phyloP scores from a whole-genome alignment of 2,888 invertebrate species.

The Rapana venosa region DNA sequence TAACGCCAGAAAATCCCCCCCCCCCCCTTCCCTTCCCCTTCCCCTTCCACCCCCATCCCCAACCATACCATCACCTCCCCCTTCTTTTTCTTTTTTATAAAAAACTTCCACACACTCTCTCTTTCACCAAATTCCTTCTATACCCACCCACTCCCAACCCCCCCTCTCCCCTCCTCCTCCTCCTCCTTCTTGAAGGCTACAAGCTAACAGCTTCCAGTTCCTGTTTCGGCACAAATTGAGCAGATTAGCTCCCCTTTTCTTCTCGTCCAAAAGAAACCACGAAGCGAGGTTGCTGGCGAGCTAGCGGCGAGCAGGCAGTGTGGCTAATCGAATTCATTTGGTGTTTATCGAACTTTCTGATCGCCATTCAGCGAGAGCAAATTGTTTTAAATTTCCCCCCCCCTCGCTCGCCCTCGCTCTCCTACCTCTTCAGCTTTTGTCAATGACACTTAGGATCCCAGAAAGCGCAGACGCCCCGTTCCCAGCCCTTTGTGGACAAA shows the following conservation, averaged over 20 bases:
- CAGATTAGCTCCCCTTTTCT: slow-evolving; percentile 43
- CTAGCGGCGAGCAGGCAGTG: not conserved
- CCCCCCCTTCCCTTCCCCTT: not conserved
- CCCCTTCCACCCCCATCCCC: too few species aligned
- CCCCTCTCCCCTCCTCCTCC: not conserved
- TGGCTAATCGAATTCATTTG: slow-evolving; percentile 44
- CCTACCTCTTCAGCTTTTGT: slow-evolving; percentile 22
- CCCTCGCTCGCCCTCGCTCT: not conserved
- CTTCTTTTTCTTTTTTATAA: not conserved
- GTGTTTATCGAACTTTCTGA: slow-evolving; percentile 44
- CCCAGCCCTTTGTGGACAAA: slow-evolving; percentile 3
- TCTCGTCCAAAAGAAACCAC: slow-evolving; percentile 21
- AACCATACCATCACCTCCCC: too few species aligned
- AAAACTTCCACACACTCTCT: too few species aligned
- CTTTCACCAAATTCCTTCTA: too few species aligned
- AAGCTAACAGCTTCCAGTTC: not conserved
- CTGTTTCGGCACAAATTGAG: slow-evolving; percentile 38
- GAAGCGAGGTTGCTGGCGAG: not conserved
- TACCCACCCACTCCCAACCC: too few species aligned
- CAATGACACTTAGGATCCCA: slow-evolving; percentile 29
- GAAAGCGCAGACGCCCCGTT: not conserved
- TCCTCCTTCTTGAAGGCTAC: not conserved
- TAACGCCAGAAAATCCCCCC: not conserved
- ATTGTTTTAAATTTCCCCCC: slow-evolving; percentile 43
- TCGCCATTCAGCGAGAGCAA: slow-evolving; percentile 42